Percentiles rank a stretch among this genome's conserved stretches.
These are phyloP conservation scores for Drosophila lutescens DNA, from an alignment of 2,888 invertebrate species.

Conservation along the genomic window DNA sequence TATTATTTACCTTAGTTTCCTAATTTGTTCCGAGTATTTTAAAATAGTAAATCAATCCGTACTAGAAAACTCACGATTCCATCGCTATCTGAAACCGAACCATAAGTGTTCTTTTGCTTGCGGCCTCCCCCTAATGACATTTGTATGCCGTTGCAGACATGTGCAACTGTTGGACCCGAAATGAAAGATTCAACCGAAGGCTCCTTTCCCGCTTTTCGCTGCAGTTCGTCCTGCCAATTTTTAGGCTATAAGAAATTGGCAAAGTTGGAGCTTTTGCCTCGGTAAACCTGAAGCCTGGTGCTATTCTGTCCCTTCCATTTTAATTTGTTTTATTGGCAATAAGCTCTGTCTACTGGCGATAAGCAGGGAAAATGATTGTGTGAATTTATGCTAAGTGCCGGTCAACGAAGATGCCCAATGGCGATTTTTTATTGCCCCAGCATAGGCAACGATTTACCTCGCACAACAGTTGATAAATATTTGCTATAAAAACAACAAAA, in stretches of 20 bases:
- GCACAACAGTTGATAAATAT: conserved; percentile 30
- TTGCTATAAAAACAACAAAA: conserved; percentile 14
- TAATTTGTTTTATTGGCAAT: conserved; percentile 34
- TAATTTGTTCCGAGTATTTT: too few relatives aligned
- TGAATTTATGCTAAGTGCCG: conserved; percentile 48
- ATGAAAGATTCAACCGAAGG: conserved; percentile 20
- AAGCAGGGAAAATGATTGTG: conserved; percentile 22
- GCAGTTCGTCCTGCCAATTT: conserved; percentile 47
- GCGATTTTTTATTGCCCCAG: conserved; percentile 39
- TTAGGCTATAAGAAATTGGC: conserved; percentile 7
- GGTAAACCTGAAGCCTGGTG: conserved; percentile 3
- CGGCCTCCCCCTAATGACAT: conserved; percentile 67
- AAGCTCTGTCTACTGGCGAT: conserved; percentile 29
- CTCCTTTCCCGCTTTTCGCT: conserved; percentile 18
- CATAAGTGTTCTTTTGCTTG: conserved; percentile 38
- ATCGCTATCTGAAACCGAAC: conserved; percentile 32
- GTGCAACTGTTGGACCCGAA: conserved; percentile 50
- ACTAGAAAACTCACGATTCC: conserved; percentile 27
- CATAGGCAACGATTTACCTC: conserved; percentile 48
- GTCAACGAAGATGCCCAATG: conserved; percentile 33
- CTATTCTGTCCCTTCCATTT: conserved; percentile 35
- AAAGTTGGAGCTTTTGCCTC: conserved; percentile 26
- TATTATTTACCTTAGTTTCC: too few relatives aligned
- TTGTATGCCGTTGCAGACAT: conserved; percentile 56
- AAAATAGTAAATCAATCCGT: too few relatives aligned